Conservation (phyloP, 2,797 vertebrate genomes). For the Anguilla anguilla region DNA sequence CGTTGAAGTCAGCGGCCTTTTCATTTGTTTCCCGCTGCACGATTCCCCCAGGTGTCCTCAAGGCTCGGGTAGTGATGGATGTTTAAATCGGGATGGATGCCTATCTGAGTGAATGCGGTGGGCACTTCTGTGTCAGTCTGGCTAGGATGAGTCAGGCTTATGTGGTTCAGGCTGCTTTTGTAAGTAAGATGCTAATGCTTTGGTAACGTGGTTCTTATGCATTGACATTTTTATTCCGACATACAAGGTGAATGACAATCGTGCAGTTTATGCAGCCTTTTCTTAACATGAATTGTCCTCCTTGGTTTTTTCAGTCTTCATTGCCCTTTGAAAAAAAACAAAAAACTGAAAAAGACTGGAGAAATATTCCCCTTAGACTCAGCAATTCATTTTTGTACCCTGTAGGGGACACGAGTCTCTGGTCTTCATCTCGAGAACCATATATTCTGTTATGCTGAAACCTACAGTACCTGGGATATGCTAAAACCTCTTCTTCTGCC, state of each 20-base stretch:
- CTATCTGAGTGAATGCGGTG: not conserved
- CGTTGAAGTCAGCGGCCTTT: not conserved
- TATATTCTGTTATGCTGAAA: constrained; percentile 20
- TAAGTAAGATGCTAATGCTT: not conserved
- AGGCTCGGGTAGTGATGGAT: not conserved
- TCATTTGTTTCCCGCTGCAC: not conserved
- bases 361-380: not conserved
- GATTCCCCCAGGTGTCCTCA: not conserved
- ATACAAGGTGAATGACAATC: not conserved
- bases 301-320: not conserved
- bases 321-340: no score
- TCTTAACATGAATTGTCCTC: not conserved
- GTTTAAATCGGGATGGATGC: not conserved
- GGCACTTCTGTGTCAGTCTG: not conserved
- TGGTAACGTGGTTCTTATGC: not conserved
- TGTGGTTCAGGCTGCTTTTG: not conserved
- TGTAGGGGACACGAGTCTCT: no score
- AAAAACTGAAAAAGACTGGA: not conserved
- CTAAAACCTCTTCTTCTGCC: constrained; percentile 62
- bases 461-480: constrained; percentile 60
- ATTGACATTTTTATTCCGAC: not conserved
- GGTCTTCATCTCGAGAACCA: not conserved
- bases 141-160: not conserved
- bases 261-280: not conserved
- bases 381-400: no score